These are phyloP conservation scores for Lamellibrachia satsuma DNA, from an alignment of 2,888 invertebrate species.

Conservation along the genomic window DNA sequence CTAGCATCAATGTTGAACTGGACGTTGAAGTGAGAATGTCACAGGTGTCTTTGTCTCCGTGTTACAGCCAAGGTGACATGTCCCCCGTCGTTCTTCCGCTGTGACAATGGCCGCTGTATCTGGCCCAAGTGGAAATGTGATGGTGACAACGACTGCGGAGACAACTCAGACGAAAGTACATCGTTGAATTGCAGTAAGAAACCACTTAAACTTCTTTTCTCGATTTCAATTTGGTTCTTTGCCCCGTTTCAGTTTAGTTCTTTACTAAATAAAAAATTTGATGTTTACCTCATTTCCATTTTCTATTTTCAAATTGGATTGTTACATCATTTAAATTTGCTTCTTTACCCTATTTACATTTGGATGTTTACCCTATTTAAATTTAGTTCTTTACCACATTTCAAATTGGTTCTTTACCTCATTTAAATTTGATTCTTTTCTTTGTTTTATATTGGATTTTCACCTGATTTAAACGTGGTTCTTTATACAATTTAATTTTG, in stretches of 20 bases:
- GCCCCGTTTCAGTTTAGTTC: neutral
- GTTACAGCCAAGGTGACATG: conserved; percentile 42
- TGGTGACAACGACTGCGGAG: conserved; percentile 25
- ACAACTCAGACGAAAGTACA: conserved; percentile 20
- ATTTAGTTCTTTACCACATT: neutral
- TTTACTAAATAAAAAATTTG: no score
- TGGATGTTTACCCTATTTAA: neutral
- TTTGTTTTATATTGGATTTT: no score
- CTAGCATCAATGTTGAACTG: neutral
- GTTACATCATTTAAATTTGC: neutral
- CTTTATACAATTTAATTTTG: no score
- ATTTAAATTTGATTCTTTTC: neutral
- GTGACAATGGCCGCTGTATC: conserved; percentile 57
- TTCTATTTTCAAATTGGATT: neutral
- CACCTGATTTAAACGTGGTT: no score
- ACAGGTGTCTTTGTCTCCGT: neutral
- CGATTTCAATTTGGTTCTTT: conserved; percentile 76
- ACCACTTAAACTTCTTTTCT: conserved; percentile 30
- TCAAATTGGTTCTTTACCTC: neutral
- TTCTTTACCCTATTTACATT: neutral
- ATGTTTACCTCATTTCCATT: neutral
- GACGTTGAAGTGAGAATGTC: neutral
- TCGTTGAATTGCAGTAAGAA: conserved; percentile 48
- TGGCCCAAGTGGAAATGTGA: conserved; percentile 25
- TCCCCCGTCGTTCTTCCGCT: conserved; percentile 68